Evolutionary conservation across 2,888 invertebrate species (phyloP), one percentile per base, ranked within the genome.

Genomic region (Apodemia mormo): DNA sequence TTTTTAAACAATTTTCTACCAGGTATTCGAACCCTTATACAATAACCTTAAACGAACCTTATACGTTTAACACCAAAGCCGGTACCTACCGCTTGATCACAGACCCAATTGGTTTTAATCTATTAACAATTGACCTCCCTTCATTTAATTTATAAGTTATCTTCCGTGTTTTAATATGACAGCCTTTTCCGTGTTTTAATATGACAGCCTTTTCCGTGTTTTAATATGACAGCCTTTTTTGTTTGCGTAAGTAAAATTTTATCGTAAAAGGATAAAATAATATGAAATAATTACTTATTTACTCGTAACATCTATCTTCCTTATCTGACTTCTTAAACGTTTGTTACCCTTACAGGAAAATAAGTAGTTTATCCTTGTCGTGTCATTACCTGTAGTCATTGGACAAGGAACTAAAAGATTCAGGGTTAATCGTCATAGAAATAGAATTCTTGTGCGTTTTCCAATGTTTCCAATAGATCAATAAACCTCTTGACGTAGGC

Each of bases 331-430:
- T 49, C 49, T 29, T 56, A 56, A 56, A 61, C 10, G 58, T 10
- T 61, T 12, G 30, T 61, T 30, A 61, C 10, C 30, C 58, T 61
- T 61, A 61, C 12, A 61, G 58, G 58, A 61, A 61, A 61, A 30
- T 45, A 58, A 9, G 9, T 29, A 10, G 29, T 61, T 12, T 61
- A 61, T 61, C 12, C 58, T 61, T 61, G 29, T 6, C 33, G 30
- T 61, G 10, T 14, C 9, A 61, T 29, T 58, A 29, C 29, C 29
- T 49, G 56, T 14, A 29, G 58, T 22, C 22, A 30, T 58, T 29
- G 12, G 3, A 61, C 58, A 29, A 61, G 58, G 58, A 61, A 33
- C 58, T 58, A 9, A 49, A 29, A 61, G 12, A 29, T 12, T 61
- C 58, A 61, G 58, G 58, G 58, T 61, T 33, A 61, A 1, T 22